Evolutionary conservation across 2,113 vertebrate species (phyloP), one percentile per base, ranked within the genome.

Genomic region (Microcebus griseorufus): DNA sequence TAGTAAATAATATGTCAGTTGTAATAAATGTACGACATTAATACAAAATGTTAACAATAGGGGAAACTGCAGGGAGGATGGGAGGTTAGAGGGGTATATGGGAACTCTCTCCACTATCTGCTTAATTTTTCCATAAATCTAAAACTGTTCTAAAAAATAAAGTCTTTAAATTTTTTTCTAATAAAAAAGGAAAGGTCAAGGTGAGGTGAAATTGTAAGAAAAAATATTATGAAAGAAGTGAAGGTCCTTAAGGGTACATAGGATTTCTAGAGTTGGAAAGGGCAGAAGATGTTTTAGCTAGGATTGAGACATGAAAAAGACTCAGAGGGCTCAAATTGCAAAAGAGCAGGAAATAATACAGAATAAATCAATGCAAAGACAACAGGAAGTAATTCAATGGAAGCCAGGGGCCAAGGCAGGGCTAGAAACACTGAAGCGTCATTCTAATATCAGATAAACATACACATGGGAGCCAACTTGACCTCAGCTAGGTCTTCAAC

Each of bases 331-430:
- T 97, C 88, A 95, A 84, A 45, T 88, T 96, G 64, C 29, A 3
- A 93, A 97, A 51, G 20, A 96, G 60, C 58, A 96, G 91, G 81
- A 96, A 96, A 88, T 62, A 93, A 88, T 60, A 91, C 16, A 76
- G 72, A 85, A 81, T 60, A 73, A 94, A 94, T 96, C 85, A 65
- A 96, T 82, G 32, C 45, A 85, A 94, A 96, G 65, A 90, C 75
- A 95, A 96, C 29, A 93, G 37, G 64, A 37, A 67, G 76, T 39
- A 64, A 87, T 87, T 91, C 75, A 76, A 94, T 95, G 88, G 85
- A 97, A 88, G 70, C n/a, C 39, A 94, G 34, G 48, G 86, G 62
- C 65, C 72, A 76, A 79, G 58, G 39, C 34, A 78, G 69, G 90
- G 42, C 45, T 79, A 87, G 42, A 84, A 67, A 23, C 72, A 64